These are phyloP conservation scores for Macrotrachela quadricornifera DNA, from an alignment of 1,140 invertebrate species.

Conservation along the genomic window DNA sequence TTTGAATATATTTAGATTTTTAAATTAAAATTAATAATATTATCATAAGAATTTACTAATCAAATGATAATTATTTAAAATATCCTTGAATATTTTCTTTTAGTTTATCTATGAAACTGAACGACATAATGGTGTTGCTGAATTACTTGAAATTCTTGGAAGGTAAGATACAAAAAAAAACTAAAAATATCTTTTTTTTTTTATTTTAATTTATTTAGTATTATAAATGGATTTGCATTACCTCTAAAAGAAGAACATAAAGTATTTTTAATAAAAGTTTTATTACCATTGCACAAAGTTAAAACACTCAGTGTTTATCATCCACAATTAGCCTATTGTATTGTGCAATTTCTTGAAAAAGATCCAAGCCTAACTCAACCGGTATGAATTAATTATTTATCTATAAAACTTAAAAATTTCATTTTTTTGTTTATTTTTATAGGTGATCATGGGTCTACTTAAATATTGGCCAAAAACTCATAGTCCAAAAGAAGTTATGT, in stretches of 20 bases:
- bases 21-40: too few species aligned
- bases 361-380: constrained; percentile 74
- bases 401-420: constrained; percentile 10
- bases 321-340: constrained; percentile 73
- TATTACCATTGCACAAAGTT: constrained; percentile 73
- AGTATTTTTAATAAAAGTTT: constrained; percentile 52
- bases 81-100: constrained; percentile 11
- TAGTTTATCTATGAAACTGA: constrained; percentile 98
- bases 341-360: constrained; percentile 90
- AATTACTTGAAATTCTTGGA: constrained; percentile 88
- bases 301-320: constrained; percentile 87
- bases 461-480: constrained; percentile 38
- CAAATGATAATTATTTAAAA: too few species aligned
- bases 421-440: background rate
- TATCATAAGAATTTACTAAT: too few species aligned
- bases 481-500: constrained; percentile 38
- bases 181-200: background rate
- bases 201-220: constrained; percentile 38
- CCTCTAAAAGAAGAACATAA: constrained; percentile 40
- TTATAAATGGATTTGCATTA: constrained; percentile 86
- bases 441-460: constrained; percentile 31
- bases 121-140: constrained; percentile 91
- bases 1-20: too few species aligned
- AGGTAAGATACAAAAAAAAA: constrained; percentile 19
- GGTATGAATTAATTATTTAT: too few species aligned